Base-by-base conservation (phyloP, 1,140 invertebrate genomes). In the Caenorhabditis brenneri region DNA sequence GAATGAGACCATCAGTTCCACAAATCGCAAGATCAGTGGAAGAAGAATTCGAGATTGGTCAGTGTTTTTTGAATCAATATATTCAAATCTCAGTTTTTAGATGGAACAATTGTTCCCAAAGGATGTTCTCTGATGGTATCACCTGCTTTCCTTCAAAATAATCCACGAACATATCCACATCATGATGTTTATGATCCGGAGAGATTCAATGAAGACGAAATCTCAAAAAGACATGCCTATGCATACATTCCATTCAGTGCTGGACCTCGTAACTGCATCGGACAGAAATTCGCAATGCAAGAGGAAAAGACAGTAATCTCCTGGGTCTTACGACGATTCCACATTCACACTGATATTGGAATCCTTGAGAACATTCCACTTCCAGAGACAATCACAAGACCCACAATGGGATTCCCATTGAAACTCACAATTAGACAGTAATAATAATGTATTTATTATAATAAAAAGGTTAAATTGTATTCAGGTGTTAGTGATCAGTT, bases 161-260 rank as follows among this genome's bases (percentile, higher is more conserved):
- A 94, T 88, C 92, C 93, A 0, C 92, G 65, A 27, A 74, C 33
- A 10, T 74, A 42, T n/a, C 9, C 19, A 0, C 94, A 97, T 89
- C 95, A 96, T 0, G 93, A 95, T 39, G 93, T 92, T 79, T 98
- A 96, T 90, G 93, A 97, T 92, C 96, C 96, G 0, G 96, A 97
- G 85, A 94, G 96, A 90, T 98, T 97, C 92, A 92, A 96, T 58
- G 94, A 95, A 0, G 96, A 97, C 91, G 94, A 94, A 83, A 93
- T 93, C 69, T 55, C 88, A 31, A 84, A 87, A 15, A 88, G 91
- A 79, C 91, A 92, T 86, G 91, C 92, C 10, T 92, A 88, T 84
- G 88, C 87, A 10, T 92, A 89, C 84, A 88, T 90, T 27, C 91
- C 91, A 1, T 92, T 92, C 83, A 91, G 89, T 42, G 91, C 91